Evolutionary conservation across 2,797 vertebrate species (phyloP).

Genomic region (Tokudaia tokunoshimensis): DNA sequence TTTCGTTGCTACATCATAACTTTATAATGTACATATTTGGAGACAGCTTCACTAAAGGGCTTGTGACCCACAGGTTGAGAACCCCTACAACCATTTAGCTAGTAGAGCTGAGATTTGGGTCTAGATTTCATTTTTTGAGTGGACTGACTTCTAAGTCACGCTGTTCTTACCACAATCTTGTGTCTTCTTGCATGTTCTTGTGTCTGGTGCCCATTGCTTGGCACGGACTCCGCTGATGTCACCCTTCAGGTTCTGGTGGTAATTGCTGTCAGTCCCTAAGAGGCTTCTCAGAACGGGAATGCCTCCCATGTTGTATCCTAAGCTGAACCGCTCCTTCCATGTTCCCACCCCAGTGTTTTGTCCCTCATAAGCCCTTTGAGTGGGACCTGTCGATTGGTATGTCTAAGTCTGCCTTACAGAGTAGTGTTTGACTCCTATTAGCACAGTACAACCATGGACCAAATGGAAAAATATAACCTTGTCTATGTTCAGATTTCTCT

Average conservation of each 20-base stretch:
- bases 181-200: neutral
- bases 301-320: slow-evolving; percentile 45
- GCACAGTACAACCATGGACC: neutral
- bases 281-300: slow-evolving; percentile 22
- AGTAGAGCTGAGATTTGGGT: neutral
- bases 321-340: slow-evolving; percentile 48
- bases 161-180: neutral
- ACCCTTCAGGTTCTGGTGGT: slow-evolving; percentile 29
- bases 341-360: slow-evolving; percentile 1
- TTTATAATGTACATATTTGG: neutral
- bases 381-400: neutral
- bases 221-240: neutral
- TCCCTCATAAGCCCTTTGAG: neutral
- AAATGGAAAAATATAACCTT: neutral
- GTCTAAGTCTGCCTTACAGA: neutral
- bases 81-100: neutral
- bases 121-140: neutral
- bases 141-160: neutral
- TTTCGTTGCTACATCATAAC: neutral
- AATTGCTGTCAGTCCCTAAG: slow-evolving; percentile 50
- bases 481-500: neutral
- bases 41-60: neutral
- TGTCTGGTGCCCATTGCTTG: neutral
- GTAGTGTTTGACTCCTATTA: neutral
- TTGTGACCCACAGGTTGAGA: neutral